Conservation (phyloP, 2,797 vertebrate species). For the Crocodylus rhombifer region DNA sequence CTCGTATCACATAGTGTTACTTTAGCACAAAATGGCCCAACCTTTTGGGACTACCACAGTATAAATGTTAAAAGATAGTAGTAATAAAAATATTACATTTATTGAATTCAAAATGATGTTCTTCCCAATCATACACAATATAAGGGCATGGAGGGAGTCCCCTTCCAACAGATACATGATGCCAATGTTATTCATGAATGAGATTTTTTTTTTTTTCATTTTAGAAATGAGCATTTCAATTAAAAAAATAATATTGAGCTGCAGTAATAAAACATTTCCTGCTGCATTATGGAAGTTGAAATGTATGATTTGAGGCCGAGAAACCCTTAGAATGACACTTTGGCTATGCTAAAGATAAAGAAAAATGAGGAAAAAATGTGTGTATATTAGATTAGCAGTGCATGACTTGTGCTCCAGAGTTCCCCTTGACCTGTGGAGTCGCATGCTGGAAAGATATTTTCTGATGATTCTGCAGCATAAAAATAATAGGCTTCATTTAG, state of each 20-base stretch:
- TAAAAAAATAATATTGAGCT: neutral
- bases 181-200: neutral
- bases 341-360: neutral
- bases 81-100: neutral
- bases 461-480: conserved; percentile 66
- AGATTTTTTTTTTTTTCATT: neutral
- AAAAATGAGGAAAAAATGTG: neutral
- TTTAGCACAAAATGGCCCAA: neutral
- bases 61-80: neutral
- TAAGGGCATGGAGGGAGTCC: neutral
- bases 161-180: neutral
- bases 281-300: neutral
- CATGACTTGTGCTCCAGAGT: conserved; percentile 1
- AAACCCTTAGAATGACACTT: neutral
- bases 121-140: too few species aligned
- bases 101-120: neutral
- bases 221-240: neutral
- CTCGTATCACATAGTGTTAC: too few species aligned
- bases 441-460: conserved; percentile 23
- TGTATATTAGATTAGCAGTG: neutral
- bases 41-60: neutral
- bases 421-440: conserved; percentile 35
- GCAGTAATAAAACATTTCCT: neutral
- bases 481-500: conserved; percentile 67
- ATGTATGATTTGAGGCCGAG: neutral